Base-by-base conservation (phyloP, 2,113 vertebrate species). In the Formicarius rufipectus region DNA sequence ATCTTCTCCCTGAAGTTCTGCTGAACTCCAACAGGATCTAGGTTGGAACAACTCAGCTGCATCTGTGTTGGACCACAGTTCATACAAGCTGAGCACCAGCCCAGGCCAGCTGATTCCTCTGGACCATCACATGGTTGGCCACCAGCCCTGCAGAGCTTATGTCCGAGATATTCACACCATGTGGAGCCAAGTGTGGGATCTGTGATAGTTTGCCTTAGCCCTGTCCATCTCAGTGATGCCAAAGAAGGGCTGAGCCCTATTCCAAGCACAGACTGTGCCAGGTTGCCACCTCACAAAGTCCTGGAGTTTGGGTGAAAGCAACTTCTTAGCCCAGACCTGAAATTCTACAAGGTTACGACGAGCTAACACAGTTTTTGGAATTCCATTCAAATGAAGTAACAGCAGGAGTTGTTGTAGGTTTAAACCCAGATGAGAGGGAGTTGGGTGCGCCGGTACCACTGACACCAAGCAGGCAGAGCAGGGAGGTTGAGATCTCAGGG, bases 111-210 rank as follows among this genome's bases (percentile, higher is more conserved):
- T 94, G 90, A 93, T 71, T 50, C 49, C 90, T 94, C 68, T 1
- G 4, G 76, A 53, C 76, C n/a, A 39, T 84, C 94, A 95, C 23
- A 2, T 84, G 95, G 88, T 79, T 97, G 94, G 83, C 72, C 77
- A 45, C 28, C 45, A 58, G 63, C 76, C 63, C 62, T 35, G 35
- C 55, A 78, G 73, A 87, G 66, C 66, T 72, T 75, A 12, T 25
- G 25, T 30, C 78, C 62, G n/a, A 87, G 64, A 75, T 37, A 92
- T 90, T 95, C 92, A 63, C 92, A 74, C 88, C 16, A 20, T 12
- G 25, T 53, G 40, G 78, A 56, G 84, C 84, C 90, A 87, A 71
- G 79, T 5, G 56, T 45, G 64, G 50, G 68, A 93, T 77, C 67
- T 92, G 72, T 95, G 80, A 84, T 59, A 78, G 90, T 30, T 88